phyloP scores from a whole-genome alignment of 2,797 vertebrate species.

The Ataeniobius toweri region DNA sequence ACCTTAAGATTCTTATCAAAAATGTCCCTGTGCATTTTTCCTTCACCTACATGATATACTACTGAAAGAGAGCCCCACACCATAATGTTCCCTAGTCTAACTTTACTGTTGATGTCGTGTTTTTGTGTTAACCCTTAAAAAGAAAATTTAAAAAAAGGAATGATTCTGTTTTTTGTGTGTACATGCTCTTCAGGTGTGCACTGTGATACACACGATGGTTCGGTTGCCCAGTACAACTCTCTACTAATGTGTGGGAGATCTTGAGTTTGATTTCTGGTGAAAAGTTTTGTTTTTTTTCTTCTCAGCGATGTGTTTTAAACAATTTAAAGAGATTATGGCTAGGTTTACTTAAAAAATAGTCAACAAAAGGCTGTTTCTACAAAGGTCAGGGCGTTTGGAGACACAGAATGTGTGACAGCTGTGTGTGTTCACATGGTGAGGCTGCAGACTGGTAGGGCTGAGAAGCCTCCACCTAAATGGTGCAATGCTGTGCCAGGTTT shows the following conservation, averaged over 20 bases:
- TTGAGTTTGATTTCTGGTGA: background rate
- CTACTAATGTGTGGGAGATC: background rate
- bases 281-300: no score
- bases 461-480: background rate
- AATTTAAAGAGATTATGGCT: background rate
- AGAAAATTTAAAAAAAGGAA: background rate
- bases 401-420: background rate
- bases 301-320: background rate
- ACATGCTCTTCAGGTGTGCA: background rate
- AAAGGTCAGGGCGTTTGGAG: background rate
- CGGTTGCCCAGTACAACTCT: background rate
- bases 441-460: background rate
- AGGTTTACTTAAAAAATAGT: background rate
- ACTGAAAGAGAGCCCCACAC: background rate
- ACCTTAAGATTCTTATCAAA: background rate
- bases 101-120: background rate
- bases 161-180: background rate
- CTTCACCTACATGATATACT: background rate
- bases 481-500: background rate
- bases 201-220: background rate
- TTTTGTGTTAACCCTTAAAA: background rate
- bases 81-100: background rate
- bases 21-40: background rate
- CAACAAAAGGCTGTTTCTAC: background rate
- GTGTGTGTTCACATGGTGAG: background rate